Percentiles rank a stretch among this genome's conserved stretches.
These are phyloP conservation scores for Isurus oxyrinchus DNA, from an alignment of 2,113 vertebrate genomes.

Conservation along the genomic window DNA sequence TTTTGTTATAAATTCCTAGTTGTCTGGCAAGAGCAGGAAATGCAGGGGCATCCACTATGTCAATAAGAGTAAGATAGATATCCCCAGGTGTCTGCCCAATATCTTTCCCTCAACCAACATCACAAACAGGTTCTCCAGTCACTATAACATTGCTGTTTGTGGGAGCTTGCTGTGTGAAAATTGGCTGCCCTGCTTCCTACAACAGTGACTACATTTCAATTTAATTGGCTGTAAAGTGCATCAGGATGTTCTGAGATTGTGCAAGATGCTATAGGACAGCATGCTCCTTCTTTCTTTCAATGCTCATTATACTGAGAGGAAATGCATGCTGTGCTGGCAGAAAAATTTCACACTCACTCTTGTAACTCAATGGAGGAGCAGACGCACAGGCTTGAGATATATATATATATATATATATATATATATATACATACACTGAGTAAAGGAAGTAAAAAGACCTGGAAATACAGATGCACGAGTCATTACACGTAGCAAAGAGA, in stretches of 20 bases:
- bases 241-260: neutral
- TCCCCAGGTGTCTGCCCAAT: neutral
- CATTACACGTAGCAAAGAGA: neutral
- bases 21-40: neutral
- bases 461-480: neutral
- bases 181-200: neutral
- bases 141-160: neutral
- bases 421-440: too few species aligned
- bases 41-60: neutral
- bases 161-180: too few species aligned
- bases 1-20: neutral
- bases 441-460: too few species aligned
- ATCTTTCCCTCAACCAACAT: neutral
- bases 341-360: neutral
- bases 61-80: neutral
- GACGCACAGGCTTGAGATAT: neutral
- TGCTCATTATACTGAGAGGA: neutral
- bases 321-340: neutral
- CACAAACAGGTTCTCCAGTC: neutral
- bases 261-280: neutral
- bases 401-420: too few species aligned
- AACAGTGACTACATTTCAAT: neutral
- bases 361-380: neutral
- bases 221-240: neutral
- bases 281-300: neutral